Base-by-base conservation (phyloP, 2,113 vertebrate species). In the Saguinus midas region DNA sequence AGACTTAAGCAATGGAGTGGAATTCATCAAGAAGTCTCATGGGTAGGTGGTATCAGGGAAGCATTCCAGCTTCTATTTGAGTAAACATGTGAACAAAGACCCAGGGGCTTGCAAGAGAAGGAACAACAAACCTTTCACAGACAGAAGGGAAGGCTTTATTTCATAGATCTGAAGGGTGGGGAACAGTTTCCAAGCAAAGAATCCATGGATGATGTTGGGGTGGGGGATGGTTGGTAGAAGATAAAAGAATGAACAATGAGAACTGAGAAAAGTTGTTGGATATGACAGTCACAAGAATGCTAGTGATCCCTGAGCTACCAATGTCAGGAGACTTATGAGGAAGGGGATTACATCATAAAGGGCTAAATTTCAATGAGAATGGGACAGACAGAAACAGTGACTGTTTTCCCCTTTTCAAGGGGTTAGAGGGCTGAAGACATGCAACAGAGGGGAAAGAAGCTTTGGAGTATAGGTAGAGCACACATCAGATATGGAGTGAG, bases 61-160 rank as follows among this genome's bases (percentile, higher is more conserved):
- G 73, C 37, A 6, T 55, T 43, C 37, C 14, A 10, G 27, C 35
- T 37, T 64, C 61, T 64, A 14, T 64, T 13, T 64, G 61, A 13
- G 27, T 14, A 64, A 14, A 64, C 61, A 64, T 27, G 2, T 64
- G 61, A 32, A 64, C 8, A 29, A 48, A 79, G 55, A 58, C 58
- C 32, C 7, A 1, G 13, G 13, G 37, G 32, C 11, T 21, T 43
- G 0, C 55, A 23, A 61, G n/a, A 57, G 37, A 68, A 80, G 55
- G 43, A 40, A 35, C 55, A 76, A 1, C 1, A 25, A 32, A 16
- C n/a, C 20, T 40, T 76, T 4, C 5, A 0, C 8, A 43, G 57
- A 27, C 2, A 0, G 1, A 17, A 43, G 23, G 70, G 21, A 79
- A 58, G 83, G 8, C 25, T 20, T 21, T 29, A n/a, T 4, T 6